Evolutionary conservation across 2,113 vertebrate genomes (phyloP), one percentile per base, ranked within the genome.

Genomic region (Cervus canadensis): DNA sequence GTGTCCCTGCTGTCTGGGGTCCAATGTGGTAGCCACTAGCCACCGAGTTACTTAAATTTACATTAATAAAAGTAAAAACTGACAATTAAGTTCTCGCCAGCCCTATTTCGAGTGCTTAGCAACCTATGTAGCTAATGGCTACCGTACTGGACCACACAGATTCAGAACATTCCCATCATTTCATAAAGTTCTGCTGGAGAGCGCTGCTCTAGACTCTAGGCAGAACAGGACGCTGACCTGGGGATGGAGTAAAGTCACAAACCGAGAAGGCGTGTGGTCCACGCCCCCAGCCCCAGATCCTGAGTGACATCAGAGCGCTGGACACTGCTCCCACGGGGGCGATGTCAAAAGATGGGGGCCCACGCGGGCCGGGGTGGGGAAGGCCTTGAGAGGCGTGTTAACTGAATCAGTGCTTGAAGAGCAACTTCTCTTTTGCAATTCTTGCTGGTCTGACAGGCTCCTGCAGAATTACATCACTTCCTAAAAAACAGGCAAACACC

Each of bases 401-500:
- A 94, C 95, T 87, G 59, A 98, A 97, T 86, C 96, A 74, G 86
- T 23, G 97, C 98, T 97, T 96, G 98, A 96, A 96, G 87, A 98
- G 87, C 98, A 97, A 97, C 95, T 97, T 97, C 94, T 98, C 98
- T 99, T 98, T 99, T 98, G 99, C 98, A 99, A 99, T 98, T 98
- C 84, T 98, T 96, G 98, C 98, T 98, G 98, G 98, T 99, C 99
- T 98, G 98, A 99, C 99, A 99, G 99, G 99, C 99, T 99, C 98
- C 98, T 98, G 98, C 98, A 76, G 98, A 98, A 99, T 99, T 99
- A 99, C 99, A 99, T 99, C 99, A 99, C 99, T 99, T 99, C 99
- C 98, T 99, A 99, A 99, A 99, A 98, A 99, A 94, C 99, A 99
- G 98, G 98, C 98, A 98, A 99, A 99, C 97, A 97, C 99, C 98